These are phyloP conservation scores for Lithophane semibrunnea DNA, from an alignment of 2,888 invertebrate genomes.

Conservation along the genomic window DNA sequence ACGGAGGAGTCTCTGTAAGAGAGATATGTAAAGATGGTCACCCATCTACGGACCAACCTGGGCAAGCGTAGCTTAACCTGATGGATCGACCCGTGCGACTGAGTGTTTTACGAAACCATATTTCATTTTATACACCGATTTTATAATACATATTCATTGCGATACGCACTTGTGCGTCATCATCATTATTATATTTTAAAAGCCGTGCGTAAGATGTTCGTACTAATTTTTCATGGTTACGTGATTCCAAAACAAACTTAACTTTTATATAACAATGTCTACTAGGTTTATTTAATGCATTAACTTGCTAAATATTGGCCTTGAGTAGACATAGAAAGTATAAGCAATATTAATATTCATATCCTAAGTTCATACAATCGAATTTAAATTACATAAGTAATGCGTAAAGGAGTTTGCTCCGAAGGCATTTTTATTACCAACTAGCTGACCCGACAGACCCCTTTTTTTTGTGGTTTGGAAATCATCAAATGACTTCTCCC, in stretches of 20 bases:
- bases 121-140: not conserved
- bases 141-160: not conserved
- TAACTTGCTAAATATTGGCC: slow-evolving; percentile 24
- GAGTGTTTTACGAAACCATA: no score
- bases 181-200: not conserved
- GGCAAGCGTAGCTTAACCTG: no score
- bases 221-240: not conserved
- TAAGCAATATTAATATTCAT: slow-evolving; percentile 28
- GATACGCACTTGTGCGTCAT: not conserved
- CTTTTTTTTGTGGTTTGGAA: no score
- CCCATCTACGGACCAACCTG: no score
- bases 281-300: slow-evolving; percentile 30
- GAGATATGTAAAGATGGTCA: no score
- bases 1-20: no score
- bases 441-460: no score
- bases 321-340: slow-evolving; percentile 37
- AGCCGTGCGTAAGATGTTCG: not conserved
- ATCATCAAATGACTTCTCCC: no score
- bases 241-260: slow-evolving; percentile 7
- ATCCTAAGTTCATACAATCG: slow-evolving; percentile 3
- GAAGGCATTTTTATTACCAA: slow-evolving; percentile 8
- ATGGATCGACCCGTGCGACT: no score
- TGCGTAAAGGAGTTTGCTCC: not conserved
- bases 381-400: not conserved
- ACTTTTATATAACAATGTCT: slow-evolving; percentile 26